Evolutionary conservation across 2,888 invertebrate genomes (phyloP).

Genomic region (Ceraclea dissimilis): DNA sequence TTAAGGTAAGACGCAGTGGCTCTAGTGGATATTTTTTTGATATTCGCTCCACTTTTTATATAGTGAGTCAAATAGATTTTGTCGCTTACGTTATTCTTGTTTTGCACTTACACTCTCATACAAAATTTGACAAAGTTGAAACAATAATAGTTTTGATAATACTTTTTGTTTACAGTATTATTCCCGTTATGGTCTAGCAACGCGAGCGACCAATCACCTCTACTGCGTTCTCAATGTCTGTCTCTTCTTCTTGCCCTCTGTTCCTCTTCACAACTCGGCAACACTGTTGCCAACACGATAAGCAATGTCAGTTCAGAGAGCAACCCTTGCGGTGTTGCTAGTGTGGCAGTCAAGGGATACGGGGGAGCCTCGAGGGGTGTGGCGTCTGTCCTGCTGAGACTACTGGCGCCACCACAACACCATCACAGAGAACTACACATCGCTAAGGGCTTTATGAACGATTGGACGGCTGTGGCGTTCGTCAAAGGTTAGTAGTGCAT

Average conservation of each 20-base stretch:
- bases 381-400: constrained; percentile 38
- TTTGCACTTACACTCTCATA: no score
- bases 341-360: constrained; percentile 23
- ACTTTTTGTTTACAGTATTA: neutral
- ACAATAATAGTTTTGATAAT: no score
- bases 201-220: neutral
- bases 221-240: constrained; percentile 11
- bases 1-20: no score
- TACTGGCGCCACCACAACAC: constrained; percentile 31
- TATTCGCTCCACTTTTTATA: no score
- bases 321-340: neutral
- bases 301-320: neutral
- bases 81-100: no score
- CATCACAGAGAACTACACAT: constrained; percentile 24
- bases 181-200: constrained; percentile 1
- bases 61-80: no score
- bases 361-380: constrained; percentile 34
- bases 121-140: no score
- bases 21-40: no score
- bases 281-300: neutral
- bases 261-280: neutral
- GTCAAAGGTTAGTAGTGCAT: constrained; percentile 21
- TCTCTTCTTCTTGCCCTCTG: constrained; percentile 14
- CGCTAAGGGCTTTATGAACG: constrained; percentile 22
- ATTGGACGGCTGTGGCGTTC: constrained; percentile 24